Base-by-base conservation (phyloP, 92 coral and sea anemone species). In the Zoanthus sansibaricus region DNA sequence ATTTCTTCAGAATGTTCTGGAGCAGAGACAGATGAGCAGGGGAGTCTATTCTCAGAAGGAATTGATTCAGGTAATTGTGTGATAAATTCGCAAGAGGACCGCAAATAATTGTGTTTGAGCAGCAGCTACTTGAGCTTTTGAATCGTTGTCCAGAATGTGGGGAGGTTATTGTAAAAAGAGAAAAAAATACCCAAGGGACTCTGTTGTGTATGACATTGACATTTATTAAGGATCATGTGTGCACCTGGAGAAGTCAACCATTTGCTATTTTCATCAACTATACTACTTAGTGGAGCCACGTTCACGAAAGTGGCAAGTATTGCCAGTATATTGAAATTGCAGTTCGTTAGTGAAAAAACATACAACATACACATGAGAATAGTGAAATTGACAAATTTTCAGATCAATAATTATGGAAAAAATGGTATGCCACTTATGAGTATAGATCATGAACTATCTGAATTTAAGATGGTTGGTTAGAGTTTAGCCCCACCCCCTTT, bases 161-260 rank as follows among this genome's bases (percentile, higher is more conserved):
- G 3, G 59, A n/a, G 7, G 15, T 12, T 47, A 25, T 75, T 49
- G n/a, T 75, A 47, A 17, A 75, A 47, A 47, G 48, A 75, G 79
- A 75, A 47, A 75, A 47, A 47, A 75, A 18, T 17, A 18, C 59
- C 37, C 79, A 75, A 75, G 79, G 79, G 33, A 75, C 79, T 48
- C 61, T 75, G 15, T 75, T 75, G 62, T 47, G 61, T 75, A 10
- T 75, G 59, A 75, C 33, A 18, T 15, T 75, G 15, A 75, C 79
- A 20, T 75, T 61, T 48, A 48, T 48, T n/a, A 75, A 75, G 49
- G 54, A 74, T 48, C 78, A 74, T 48, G 78, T 46, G 32, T 74
- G 78, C 33, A 74, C 58, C 14, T 84, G 88, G 88, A 56, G 58
- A 74, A 84, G 88, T 52, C 88, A 84, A 42, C 88, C 88, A 73